Conservation (phyloP, 2,888 invertebrate genomes). For the Lasioglossum calceatum region DNA sequence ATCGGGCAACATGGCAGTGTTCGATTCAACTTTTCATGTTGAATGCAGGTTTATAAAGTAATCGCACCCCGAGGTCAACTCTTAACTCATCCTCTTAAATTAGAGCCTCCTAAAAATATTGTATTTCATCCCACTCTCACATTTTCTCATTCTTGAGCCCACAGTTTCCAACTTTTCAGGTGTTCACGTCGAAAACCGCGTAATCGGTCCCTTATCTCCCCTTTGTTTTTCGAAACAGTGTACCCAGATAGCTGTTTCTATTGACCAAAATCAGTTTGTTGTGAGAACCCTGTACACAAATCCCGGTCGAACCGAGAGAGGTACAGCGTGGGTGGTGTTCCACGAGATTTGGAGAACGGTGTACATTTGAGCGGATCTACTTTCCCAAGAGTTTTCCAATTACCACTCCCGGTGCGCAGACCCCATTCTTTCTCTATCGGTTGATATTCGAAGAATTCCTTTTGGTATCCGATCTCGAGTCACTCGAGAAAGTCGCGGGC, state of each 20-base stretch:
- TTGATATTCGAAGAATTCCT: constrained; percentile 38
- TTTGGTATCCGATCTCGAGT: constrained; percentile 19
- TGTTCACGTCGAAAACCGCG: not conserved
- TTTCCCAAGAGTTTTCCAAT: constrained; percentile 44
- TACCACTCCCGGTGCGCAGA: constrained; percentile 1
- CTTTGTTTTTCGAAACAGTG: constrained; percentile 3
- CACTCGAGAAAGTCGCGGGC: constrained; percentile 27
- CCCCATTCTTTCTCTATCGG: constrained; percentile 16
- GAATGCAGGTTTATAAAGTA: not conserved
- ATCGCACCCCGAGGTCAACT: not conserved
- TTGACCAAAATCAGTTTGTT: not conserved
- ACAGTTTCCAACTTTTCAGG: not conserved
- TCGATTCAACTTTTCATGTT: constrained; percentile 12
- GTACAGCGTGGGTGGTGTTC: not conserved
- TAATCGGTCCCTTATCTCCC: not conserved
- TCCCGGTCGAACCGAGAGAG: not conserved
- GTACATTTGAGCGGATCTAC: not conserved
- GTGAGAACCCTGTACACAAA: not conserved
- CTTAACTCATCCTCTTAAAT: not conserved
- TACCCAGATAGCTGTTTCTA: not conserved
- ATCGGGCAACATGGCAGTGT: not conserved
- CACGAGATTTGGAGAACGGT: not conserved
- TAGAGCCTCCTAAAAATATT: too few relatives aligned
- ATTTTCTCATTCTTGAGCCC: not conserved
- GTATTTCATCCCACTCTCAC: not conserved